These are phyloP conservation scores for Drosophila nigritarsus DNA, from an alignment of 2,888 invertebrate species.

Conservation along the genomic window DNA sequence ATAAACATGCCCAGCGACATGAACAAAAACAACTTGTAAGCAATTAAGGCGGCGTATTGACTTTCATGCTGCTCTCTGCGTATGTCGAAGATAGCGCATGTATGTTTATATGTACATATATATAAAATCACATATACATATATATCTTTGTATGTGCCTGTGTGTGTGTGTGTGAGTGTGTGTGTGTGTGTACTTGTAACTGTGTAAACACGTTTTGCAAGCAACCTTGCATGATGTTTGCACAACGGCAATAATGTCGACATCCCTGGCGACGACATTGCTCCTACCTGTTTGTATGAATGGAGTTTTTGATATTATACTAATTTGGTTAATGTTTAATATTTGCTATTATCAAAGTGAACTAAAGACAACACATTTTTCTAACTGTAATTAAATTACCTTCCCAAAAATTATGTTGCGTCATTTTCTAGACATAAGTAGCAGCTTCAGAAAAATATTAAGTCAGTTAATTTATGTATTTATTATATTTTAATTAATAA, in stretches of 20 bases:
- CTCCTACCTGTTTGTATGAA: constrained; percentile 4
- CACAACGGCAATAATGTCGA: constrained; percentile 37
- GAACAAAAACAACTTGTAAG: constrained; percentile 73
- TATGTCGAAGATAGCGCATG: constrained; percentile 26
- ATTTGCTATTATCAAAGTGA: neutral
- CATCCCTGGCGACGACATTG: constrained; percentile 36
- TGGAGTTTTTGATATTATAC: constrained; percentile 3
- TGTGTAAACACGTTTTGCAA: constrained; percentile 30
- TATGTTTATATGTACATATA: constrained; percentile 9
- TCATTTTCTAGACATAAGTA: neutral
- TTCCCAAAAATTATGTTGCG: neutral
- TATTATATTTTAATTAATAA: neutral
- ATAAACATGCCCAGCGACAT: constrained; percentile 70
- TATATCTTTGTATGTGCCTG: neutral
- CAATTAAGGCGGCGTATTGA: constrained; percentile 73
- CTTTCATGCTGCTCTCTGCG: constrained; percentile 39
- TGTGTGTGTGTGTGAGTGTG: neutral
- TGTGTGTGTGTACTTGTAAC: constrained; percentile 1
- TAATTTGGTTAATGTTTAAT: constrained; percentile 4
- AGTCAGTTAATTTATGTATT: neutral
- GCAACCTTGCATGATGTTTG: constrained; percentile 19
- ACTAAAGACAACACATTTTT: neutral
- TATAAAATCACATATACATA: neutral
- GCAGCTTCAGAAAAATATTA: neutral
- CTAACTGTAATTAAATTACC: neutral